phyloP scores from a whole-genome alignment of 2,113 vertebrate species.

The Carassius auratus region DNA sequence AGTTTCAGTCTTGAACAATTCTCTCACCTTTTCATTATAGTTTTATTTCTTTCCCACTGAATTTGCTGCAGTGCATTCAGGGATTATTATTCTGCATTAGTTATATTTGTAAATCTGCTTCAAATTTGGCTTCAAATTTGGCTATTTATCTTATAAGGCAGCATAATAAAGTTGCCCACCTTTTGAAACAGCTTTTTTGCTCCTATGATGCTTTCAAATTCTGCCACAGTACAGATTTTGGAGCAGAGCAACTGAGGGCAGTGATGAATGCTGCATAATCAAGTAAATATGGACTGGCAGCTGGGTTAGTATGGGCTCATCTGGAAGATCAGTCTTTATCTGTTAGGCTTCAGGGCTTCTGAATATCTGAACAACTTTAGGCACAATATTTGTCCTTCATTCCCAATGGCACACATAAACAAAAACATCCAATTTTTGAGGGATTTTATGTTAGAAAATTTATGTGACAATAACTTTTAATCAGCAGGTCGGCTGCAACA shows the following conservation, averaged over 20 bases:
- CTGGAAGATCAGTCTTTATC: slow-evolving; percentile 59
- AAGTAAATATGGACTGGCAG: slow-evolving; percentile 32
- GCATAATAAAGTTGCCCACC: neutral
- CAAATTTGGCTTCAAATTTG: neutral
- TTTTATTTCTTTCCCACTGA: neutral
- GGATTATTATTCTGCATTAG: neutral
- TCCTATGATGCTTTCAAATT: neutral
- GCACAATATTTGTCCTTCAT: slow-evolving; percentile 29
- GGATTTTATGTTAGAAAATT: neutral
- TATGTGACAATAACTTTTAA: neutral
- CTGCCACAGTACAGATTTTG: neutral
- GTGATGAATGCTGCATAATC: slow-evolving; percentile 2
- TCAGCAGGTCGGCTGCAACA: neutral
- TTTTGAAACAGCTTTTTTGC: neutral
- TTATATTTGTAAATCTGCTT: neutral
- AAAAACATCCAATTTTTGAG: neutral
- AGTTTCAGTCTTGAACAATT: neutral
- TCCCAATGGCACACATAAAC: neutral
- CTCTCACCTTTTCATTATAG: neutral
- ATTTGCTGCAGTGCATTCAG: neutral
- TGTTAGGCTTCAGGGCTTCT: slow-evolving; percentile 47
- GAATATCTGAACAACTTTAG: slow-evolving; percentile 61
- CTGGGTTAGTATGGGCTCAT: slow-evolving; percentile 60
- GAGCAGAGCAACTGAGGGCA: slow-evolving; percentile 6
- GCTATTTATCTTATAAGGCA: neutral